Conservation (phyloP, 92 coral and sea anemone species). For the Epizoanthus rinbou region DNA sequence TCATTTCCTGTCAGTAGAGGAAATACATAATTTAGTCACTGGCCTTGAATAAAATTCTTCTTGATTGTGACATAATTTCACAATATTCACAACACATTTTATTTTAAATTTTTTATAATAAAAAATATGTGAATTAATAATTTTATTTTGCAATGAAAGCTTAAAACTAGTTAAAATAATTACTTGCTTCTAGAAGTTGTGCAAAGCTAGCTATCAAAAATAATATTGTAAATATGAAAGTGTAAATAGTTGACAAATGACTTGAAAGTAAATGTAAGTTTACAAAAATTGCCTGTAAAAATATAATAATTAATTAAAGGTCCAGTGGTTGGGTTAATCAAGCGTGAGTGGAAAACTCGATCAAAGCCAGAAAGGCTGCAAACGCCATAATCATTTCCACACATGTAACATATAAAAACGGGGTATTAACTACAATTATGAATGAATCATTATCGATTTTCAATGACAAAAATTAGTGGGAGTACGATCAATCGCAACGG, state of each 20-base stretch:
- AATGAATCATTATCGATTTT: background rate
- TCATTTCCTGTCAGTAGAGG: background rate
- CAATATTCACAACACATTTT: background rate
- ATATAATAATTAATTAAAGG: background rate
- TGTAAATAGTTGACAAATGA: background rate
- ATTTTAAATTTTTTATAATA: background rate
- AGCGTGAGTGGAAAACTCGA: background rate
- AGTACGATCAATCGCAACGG: too few species aligned
- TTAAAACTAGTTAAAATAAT: background rate
- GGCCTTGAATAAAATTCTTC: background rate
- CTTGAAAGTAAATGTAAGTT: background rate
- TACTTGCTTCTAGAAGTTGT: background rate
- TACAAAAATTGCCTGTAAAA: background rate
- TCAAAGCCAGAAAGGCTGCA: background rate
- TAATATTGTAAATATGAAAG: background rate
- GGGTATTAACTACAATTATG: background rate
- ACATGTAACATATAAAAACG: background rate
- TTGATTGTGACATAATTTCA: too few species aligned
- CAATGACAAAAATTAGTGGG: background rate
- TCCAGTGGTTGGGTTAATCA: background rate
- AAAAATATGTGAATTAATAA: background rate
- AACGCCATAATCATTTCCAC: slow-evolving; percentile 1
- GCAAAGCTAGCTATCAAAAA: background rate
- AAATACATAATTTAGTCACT: background rate
- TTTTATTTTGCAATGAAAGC: background rate